Conservation (phyloP, 1,140 invertebrate species). For the Goniozus legneri region DNA sequence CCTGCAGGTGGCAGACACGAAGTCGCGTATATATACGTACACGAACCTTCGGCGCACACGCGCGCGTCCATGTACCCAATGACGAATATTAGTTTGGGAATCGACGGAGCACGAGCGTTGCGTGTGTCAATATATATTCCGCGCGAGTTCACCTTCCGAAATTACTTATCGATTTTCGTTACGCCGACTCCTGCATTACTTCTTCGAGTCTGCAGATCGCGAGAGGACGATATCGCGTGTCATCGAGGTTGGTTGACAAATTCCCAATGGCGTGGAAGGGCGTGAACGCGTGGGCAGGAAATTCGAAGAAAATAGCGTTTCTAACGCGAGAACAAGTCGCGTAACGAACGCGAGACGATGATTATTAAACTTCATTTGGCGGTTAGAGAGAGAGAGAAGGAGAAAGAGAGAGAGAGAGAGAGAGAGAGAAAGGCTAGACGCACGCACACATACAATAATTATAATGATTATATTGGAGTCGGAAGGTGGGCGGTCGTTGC, state of each 20-base stretch:
- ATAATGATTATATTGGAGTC: slow-evolving; percentile 51
- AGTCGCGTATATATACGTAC: slow-evolving; percentile 15
- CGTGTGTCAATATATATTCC: no score
- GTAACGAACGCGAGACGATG: slow-evolving; percentile 37
- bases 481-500: slow-evolving; percentile 43
- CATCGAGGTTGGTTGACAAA: no score
- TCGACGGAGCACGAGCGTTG: not conserved
- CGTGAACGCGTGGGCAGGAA: not conserved
- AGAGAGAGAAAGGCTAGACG: no score
- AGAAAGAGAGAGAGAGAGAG: no score
- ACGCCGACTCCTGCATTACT: no score
- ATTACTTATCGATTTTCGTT: no score
- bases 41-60: not conserved
- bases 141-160: no score
- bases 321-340: slow-evolving; percentile 7
- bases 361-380: slow-evolving; percentile 48
- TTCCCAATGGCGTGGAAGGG: no score
- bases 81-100: not conserved
- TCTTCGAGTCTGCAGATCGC: no score
- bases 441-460: no score
- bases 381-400: no score
- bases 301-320: slow-evolving; percentile 3
- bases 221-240: no score
- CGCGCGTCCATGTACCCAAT: not conserved
- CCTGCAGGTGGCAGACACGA: slow-evolving; percentile 38